These are phyloP conservation scores for Crossaster papposus DNA, from an alignment of 53 echinoderm and acorn worm genomes.

Conservation along the genomic window DNA sequence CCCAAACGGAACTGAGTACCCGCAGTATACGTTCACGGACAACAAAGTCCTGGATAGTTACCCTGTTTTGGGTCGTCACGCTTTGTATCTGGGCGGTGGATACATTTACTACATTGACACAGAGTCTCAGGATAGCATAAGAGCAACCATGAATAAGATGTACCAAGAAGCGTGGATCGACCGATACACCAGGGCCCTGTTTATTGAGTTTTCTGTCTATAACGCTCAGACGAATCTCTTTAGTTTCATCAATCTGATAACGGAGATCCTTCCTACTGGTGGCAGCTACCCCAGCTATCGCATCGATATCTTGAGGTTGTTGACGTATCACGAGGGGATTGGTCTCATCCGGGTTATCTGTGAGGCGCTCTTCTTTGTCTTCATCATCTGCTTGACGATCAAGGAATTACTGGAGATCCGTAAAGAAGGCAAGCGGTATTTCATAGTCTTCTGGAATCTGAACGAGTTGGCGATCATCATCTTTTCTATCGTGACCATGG, in stretches of 20 bases:
- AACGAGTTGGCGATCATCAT: constrained; percentile 80
- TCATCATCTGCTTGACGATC: constrained; percentile 79
- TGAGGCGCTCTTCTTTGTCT: constrained; percentile 80
- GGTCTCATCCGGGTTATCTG: constrained; percentile 82
- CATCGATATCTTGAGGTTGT: constrained; percentile 74
- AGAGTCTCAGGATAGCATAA: background rate
- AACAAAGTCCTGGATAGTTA: constrained; percentile 79
- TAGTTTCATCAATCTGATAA: constrained; percentile 75
- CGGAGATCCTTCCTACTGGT: constrained; percentile 87
- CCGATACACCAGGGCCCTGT: constrained; percentile 79
- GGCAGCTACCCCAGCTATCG: constrained; percentile 68
- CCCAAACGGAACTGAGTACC: constrained; percentile 25
- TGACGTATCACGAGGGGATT: constrained; percentile 74
- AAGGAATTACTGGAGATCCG: constrained; percentile 68
- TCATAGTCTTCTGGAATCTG: constrained; percentile 84
- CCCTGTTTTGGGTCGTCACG: constrained; percentile 83
- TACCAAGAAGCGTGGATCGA: constrained; percentile 84
- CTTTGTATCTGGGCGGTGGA: constrained; percentile 84
- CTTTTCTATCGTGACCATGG: constrained; percentile 75
- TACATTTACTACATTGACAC: constrained; percentile 62
- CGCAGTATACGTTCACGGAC: constrained; percentile 74
- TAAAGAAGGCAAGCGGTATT: constrained; percentile 71
- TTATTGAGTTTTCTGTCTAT: constrained; percentile 88
- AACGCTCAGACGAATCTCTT: constrained; percentile 94
- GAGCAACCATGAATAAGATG: constrained; percentile 42